Base-by-base conservation (phyloP, 2,888 invertebrate genomes). In the Phrixothrix hirtus region DNA sequence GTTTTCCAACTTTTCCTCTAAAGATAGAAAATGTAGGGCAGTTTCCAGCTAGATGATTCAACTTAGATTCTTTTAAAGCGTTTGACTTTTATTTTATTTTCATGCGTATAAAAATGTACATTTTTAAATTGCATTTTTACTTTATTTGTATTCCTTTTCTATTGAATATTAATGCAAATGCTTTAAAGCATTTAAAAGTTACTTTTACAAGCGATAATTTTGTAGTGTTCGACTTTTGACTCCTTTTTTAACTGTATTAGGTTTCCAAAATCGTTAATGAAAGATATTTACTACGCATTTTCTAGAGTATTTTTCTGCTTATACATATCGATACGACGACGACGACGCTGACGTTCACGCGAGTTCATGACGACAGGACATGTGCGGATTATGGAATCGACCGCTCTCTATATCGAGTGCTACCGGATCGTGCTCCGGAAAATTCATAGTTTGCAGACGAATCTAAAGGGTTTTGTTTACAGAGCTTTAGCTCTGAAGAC, bases 371-470 rank as follows among this genome's bases (percentile, higher is more conserved):
- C 37, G 44, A 55, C 52, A 49, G 57, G 52, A 58, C 61, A 59
- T 59, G 59, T 60, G 59, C 57, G 57, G 54, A 61, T 59, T 55
- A 56, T 37, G 32, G 54, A 47, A 58, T 58, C 57, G 57, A 58
- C 55, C 57, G 41, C 51, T 48, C 43, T 36, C 45, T 35, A 35
- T 50, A 55, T 55, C 46, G 47, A 56, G 37, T 50, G 50, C 46
- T 39, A 39, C 45, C 43, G 44, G 45, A 45, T 45, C 48, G 43
- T 36, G 32, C 50, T 44, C 41, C 27, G 38, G 51, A 45, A 35
- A 42, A 52, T 26, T 42, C 27, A 17, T 46, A 51, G 55, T 51
- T 48, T 50, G 57, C 55, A 57, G 55, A 55, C 30, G 26, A 21
- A 31, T 34, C 31, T 26, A 39, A 27, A 41, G 30, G 30, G 55